A percentile compares a stretch with the other conserved stretches of the same genome.
Evolutionary conservation across 2,113 vertebrate genomes (phyloP).

Genomic region (Chaetorhynchus papuensis): DNA sequence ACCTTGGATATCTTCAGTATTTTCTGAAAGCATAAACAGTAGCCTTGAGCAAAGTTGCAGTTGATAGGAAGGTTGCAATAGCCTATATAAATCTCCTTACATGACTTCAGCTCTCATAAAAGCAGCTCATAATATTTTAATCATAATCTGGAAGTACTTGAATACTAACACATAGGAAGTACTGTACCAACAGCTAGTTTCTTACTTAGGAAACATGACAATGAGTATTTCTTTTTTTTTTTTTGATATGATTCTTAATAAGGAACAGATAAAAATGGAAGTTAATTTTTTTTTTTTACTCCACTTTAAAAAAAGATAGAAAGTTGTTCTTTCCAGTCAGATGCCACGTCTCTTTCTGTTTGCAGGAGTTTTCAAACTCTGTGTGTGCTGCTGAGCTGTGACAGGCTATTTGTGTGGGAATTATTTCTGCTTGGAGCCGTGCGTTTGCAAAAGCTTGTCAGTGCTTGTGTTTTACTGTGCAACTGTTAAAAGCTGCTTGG

Average conservation of each 20-base stretch:
- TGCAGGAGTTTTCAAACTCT: not conserved
- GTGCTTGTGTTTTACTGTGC: not conserved
- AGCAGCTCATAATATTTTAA: conserved; percentile 47
- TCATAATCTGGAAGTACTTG: conserved; percentile 23
- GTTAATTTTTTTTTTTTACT: not conserved
- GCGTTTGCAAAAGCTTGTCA: not conserved
- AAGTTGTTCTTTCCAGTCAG: not conserved
- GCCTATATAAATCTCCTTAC: conserved; percentile 36
- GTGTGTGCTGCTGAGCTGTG: not conserved
- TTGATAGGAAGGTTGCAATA: conserved; percentile 25
- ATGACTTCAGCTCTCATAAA: conserved; percentile 38
- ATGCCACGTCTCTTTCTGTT: not conserved
- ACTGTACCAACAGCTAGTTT: not conserved
- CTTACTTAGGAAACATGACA: not conserved
- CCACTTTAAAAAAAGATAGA: not conserved
- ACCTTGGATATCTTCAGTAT: not conserved
- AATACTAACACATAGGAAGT: not conserved
- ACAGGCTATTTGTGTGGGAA: not conserved
- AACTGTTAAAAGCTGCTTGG: not conserved
- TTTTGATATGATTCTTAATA: not conserved
- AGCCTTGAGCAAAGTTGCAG: conserved; percentile 43
- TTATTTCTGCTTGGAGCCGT: not conserved
- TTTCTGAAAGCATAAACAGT: conserved; percentile 40
- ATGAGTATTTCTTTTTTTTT: not conserved
- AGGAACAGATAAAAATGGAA: not conserved